A percentile compares a stretch with the other conserved stretches of the same genome.
These are phyloP conservation scores for Perccottus glenii DNA, from an alignment of 2,113 vertebrate species.

Conservation along the genomic window DNA sequence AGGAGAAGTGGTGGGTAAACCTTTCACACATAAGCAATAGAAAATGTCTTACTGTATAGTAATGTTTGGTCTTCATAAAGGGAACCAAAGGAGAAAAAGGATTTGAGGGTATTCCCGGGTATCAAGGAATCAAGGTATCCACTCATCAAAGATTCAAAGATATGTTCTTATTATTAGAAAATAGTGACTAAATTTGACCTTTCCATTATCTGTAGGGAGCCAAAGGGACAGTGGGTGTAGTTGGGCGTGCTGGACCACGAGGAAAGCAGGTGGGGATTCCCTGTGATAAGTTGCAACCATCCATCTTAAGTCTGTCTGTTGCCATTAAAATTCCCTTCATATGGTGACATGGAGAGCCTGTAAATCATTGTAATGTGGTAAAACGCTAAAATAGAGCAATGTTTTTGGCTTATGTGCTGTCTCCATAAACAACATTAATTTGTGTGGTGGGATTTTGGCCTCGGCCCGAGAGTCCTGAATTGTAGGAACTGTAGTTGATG, in stretches of 20 bases:
- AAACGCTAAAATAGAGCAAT: conserved; percentile 43
- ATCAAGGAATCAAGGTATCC: conserved; percentile 81
- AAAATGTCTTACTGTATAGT: conserved; percentile 38
- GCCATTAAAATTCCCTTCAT: conserved; percentile 42
- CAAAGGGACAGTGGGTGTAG: conserved; percentile 62
- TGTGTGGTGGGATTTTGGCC: conserved; percentile 55
- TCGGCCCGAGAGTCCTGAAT: conserved; percentile 36
- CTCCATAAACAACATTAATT: conserved; percentile 66
- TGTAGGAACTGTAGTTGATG: conserved; percentile 42
- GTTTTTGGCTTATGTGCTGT: conserved; percentile 54
- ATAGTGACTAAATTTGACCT: conserved; percentile 12
- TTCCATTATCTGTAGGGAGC: conserved; percentile 66
- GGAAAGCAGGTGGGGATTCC: conserved; percentile 74
- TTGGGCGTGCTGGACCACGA: conserved; percentile 61
- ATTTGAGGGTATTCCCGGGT: conserved; percentile 78
- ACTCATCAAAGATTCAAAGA: not conserved
- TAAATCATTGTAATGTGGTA: conserved; percentile 57
- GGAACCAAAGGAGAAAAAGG: conserved; percentile 72
- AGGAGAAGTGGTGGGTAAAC: conserved; percentile 71
- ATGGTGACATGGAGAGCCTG: conserved; percentile 18
- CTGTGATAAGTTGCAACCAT: conserved; percentile 30
- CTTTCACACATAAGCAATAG: conserved; percentile 25
- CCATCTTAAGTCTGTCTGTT: conserved; percentile 29
- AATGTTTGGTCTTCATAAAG: conserved; percentile 61
- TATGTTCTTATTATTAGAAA: conserved; percentile 1